A percentile compares a stretch with the other conserved stretches of the same genome.
phyloP scores from a whole-genome alignment of 2,797 vertebrate genomes.

The Heterohyrax brucei region DNA sequence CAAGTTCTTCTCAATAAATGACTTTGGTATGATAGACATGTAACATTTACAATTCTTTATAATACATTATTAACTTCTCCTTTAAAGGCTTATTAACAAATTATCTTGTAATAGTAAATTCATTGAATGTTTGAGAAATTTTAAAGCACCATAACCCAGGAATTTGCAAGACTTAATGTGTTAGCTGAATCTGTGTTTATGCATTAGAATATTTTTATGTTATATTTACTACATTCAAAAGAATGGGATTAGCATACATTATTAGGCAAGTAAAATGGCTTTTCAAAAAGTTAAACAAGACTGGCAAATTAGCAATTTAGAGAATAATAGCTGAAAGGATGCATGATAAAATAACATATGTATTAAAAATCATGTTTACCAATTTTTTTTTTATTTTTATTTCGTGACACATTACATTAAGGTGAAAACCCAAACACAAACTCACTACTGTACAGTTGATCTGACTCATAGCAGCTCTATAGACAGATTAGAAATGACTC shows the following conservation, averaged over 20 bases:
- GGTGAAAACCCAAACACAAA: not conserved
- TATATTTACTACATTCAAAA: not conserved
- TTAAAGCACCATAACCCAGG: not conserved
- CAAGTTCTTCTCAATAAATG: conserved; percentile 67
- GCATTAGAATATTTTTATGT: not conserved
- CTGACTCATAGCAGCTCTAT: too few relatives aligned
- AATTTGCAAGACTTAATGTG: not conserved
- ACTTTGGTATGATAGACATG: conserved; percentile 11
- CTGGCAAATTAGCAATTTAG: not conserved
- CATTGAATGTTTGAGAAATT: not conserved
- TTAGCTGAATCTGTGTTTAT: not conserved
- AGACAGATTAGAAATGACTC: too few relatives aligned
- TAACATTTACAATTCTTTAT: conserved; percentile 13
- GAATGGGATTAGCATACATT: not conserved
- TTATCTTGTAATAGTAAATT: not conserved
- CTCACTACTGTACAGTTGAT: too few relatives aligned
- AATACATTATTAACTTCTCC: not conserved
- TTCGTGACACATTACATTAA: not conserved
- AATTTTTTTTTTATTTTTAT: not conserved
- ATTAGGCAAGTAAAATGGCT: not conserved
- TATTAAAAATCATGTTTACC: not conserved
- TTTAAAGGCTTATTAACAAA: conserved; percentile 6
- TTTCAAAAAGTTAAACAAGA: conserved; percentile 31
- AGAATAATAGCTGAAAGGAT: not conserved
- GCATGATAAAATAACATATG: not conserved